Evolutionary conservation across 1,140 invertebrate genomes (phyloP).

Genomic region (Hestina assimilis): DNA sequence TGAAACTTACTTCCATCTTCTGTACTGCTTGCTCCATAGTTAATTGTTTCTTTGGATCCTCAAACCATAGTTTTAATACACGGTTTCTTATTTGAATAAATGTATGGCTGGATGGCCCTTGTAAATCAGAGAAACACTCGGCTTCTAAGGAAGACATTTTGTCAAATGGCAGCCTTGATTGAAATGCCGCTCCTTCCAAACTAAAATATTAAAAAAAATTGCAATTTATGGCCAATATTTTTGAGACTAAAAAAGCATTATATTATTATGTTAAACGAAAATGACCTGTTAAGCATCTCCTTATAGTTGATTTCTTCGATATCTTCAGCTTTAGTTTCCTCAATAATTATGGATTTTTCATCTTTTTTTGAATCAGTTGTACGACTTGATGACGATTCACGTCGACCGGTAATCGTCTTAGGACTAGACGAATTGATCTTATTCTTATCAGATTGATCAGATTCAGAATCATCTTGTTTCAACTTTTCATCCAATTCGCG

Average conservation of each 20-base stretch:
- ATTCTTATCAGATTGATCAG: conserved; percentile 82
- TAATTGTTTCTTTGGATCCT: conserved; percentile 96
- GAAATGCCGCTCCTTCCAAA: conserved; percentile 95
- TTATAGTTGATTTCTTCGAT: conserved; percentile 78
- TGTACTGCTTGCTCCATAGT: conserved; percentile 89
- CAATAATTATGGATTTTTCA: conserved; percentile 68
- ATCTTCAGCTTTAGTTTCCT: conserved; percentile 76
- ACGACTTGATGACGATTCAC: conserved; percentile 72
- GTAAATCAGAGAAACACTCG: conserved; percentile 94
- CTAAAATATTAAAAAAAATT: conserved; percentile 66
- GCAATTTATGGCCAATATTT: neutral
- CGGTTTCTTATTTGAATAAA: conserved; percentile 96
- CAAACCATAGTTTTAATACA: conserved; percentile 97
- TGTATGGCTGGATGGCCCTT: conserved; percentile 90
- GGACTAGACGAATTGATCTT: conserved; percentile 77
- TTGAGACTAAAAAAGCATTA: neutral
- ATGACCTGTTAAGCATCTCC: conserved; percentile 75
- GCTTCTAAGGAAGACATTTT: conserved; percentile 97
- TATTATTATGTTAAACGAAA: conserved; percentile 22
- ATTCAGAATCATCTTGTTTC: conserved; percentile 82
- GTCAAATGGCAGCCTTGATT: conserved; percentile 95
- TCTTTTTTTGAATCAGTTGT: conserved; percentile 74
- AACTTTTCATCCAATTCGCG: conserved; percentile 85
- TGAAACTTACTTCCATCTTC: conserved; percentile 83
- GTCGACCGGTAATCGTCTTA: conserved; percentile 57